phyloP scores from a whole-genome alignment of 2,888 invertebrate species.

The Tetheella fluctuosa region DNA sequence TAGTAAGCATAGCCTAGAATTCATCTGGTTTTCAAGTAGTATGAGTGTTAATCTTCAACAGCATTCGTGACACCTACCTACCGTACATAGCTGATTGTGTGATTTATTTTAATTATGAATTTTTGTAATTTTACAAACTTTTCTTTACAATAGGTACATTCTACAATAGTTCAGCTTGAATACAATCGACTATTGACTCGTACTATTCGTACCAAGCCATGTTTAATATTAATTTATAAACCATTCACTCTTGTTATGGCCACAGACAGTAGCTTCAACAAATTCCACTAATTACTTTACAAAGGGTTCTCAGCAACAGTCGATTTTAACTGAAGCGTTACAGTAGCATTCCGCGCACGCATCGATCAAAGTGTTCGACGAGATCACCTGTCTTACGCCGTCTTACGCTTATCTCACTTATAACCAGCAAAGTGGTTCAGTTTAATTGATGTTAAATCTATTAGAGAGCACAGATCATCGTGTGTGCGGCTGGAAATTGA shows the following conservation, averaged over 20 bases:
- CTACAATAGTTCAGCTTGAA: too few species aligned
- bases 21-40: too few species aligned
- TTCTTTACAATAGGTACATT: too few species aligned
- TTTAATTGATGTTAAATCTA: neutral
- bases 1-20: too few species aligned
- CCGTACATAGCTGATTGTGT: too few species aligned
- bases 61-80: too few species aligned
- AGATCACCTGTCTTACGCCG: neutral
- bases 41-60: too few species aligned
- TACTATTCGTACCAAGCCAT: too few species aligned
- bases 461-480: neutral
- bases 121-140: too few species aligned
- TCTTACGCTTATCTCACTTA: neutral
- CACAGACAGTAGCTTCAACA: neutral
- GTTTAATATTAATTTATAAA: too few species aligned
- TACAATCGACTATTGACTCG: too few species aligned
- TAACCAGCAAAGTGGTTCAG: neutral
- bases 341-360: neutral
- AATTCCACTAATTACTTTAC: constrained; percentile 3
- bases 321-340: neutral
- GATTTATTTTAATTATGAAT: too few species aligned
- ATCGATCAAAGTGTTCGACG: neutral
- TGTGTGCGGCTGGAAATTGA: neutral
- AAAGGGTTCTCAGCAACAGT: neutral
- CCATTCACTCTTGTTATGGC: neutral